Conservation (phyloP, 2,113 vertebrate genomes). For the Nerophis ophidion region DNA sequence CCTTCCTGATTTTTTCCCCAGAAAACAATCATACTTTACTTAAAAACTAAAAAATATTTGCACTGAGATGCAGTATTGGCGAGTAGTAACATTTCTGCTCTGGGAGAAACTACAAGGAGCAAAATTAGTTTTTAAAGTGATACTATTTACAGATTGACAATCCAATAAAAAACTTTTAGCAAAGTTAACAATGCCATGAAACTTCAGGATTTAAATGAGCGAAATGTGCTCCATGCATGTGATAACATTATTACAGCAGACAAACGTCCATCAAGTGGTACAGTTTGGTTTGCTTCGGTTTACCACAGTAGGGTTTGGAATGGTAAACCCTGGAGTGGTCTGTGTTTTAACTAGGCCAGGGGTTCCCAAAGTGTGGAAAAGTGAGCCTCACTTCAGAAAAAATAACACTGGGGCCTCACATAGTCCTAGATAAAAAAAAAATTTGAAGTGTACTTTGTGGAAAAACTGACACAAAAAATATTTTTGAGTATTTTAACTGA, state of each 20-base stretch:
- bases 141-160: background rate
- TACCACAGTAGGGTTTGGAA: background rate
- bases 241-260: background rate
- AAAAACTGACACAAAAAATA: too few relatives aligned
- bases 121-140: background rate
- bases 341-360: too few relatives aligned
- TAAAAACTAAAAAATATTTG: background rate
- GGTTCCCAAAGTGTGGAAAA: too few relatives aligned
- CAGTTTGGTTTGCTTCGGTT: conserved; percentile 1
- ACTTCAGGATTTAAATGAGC: background rate
- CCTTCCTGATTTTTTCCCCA: background rate
- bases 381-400: too few relatives aligned
- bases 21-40: conserved; percentile 2
- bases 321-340: background rate
- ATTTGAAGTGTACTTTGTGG: too few relatives aligned
- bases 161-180: background rate
- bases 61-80: background rate
- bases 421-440: too few relatives aligned
- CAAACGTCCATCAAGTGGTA: background rate
- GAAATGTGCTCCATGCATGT: background rate
- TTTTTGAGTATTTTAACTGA: too few relatives aligned
- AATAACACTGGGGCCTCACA: too few relatives aligned
- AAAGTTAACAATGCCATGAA: background rate
- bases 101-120: background rate
- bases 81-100: background rate